Evolutionary conservation across 2,888 invertebrate species (phyloP), one percentile per base, ranked within the genome.

Genomic region (Glyphotaelius pellucidus): DNA sequence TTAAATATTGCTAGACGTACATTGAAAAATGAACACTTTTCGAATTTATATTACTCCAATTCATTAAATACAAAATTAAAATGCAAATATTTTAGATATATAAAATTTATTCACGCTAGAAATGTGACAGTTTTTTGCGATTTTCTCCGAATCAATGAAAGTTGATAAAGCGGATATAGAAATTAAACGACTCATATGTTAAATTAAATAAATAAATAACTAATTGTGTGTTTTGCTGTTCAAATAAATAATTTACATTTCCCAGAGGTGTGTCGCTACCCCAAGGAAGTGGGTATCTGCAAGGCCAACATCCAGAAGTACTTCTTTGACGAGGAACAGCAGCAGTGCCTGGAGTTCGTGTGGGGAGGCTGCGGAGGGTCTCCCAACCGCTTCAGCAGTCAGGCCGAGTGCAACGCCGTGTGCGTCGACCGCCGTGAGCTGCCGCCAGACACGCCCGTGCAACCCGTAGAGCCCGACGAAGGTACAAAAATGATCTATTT

Each of bases 321-420:
- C 95, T 98, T 97, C 95, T 99, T 97, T 95, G 97, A 98, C 94
- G 94, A 95, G 25, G 94, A 94, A 1, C 95, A 95, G 0, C 97
- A 97, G 25, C 95, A 95, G 80, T 99, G 99, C 94, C 95, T 96
- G 90, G 95, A 96, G 93, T 99, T 98, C 95, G 95, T 95, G 2
- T 99, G 98, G 94, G 97, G 98, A 80, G 99, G 99, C 92, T 99
- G 99, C 94, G 96, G 96, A 80, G 99, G 99, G 67, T 98, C 98
- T 94, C 97, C 98, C 90, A 99, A 99, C 95, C 96, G 98, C 90
- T 99, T 99, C 95, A 97, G 97, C 92, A 97, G 97, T 15, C 94
- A 95, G n/a, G 96, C 97, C 47, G 98, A 98, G 94, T 98, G 98
- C 94, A 96, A 97, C 94, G 96, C 97, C 7, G 95, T 97, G 94